Conservation (phyloP, 2,888 invertebrate genomes). For the Pherbina coryleti region DNA sequence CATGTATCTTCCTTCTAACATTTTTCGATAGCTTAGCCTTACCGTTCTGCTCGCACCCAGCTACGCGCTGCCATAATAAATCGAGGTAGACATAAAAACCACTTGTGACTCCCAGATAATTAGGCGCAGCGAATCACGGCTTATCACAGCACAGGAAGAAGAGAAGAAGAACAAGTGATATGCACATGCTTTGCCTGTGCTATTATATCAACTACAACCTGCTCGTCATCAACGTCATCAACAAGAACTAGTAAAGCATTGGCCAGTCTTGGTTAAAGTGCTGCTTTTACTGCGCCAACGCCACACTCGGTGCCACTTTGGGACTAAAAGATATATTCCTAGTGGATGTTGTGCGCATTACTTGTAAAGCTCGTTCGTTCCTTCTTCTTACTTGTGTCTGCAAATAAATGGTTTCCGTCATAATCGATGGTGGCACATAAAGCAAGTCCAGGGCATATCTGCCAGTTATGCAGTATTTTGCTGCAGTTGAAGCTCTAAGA, state of each 20-base stretch:
- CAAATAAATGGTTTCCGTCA: constrained; percentile 50
- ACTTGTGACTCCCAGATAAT: constrained; percentile 63
- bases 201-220: not conserved
- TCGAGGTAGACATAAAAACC: not conserved
- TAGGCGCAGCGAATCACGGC: constrained; percentile 48
- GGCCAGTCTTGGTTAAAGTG: not conserved
- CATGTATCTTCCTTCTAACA: too few relatives aligned
- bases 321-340: not conserved
- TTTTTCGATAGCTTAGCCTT: not conserved
- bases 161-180: not conserved
- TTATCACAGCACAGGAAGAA: not conserved
- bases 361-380: not conserved
- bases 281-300: not conserved
- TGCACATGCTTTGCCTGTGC: constrained; percentile 18
- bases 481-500: not conserved
- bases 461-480: not conserved
- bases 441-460: constrained; percentile 7
- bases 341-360: not conserved
- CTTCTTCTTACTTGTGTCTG: constrained; percentile 41
- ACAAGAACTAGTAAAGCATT: not conserved
- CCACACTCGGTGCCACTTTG: not conserved
- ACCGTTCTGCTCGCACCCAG: not conserved
- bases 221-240: not conserved
- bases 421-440: constrained; percentile 49
- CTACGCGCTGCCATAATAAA: not conserved